phyloP scores from a whole-genome alignment of 2,888 invertebrate species.

The Lucinisca nassula region DNA sequence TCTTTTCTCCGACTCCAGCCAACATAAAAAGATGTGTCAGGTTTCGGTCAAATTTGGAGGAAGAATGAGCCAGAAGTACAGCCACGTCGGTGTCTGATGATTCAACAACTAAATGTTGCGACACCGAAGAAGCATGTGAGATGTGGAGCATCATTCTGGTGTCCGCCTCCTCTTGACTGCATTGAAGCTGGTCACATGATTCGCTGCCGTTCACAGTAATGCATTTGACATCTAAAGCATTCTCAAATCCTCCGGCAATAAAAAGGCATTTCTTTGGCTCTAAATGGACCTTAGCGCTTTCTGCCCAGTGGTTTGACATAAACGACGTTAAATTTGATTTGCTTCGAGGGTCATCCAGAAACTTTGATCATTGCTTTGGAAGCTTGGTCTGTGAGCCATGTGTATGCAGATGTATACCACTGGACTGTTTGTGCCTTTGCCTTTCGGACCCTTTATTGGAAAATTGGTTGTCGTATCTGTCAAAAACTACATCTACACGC shows the following conservation, averaged over 20 bases:
- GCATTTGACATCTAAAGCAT: background rate
- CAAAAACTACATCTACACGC: background rate
- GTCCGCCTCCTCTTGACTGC: background rate
- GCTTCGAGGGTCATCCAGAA: background rate
- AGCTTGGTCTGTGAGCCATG: background rate
- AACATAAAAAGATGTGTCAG: background rate
- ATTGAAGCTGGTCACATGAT: background rate
- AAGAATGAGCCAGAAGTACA: background rate
- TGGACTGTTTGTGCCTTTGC: background rate
- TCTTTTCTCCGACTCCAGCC: background rate
- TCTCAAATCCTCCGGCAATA: background rate
- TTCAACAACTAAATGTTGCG: background rate
- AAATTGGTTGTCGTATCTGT: background rate
- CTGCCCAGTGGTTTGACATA: background rate
- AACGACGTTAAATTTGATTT: background rate
- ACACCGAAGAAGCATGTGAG: background rate
- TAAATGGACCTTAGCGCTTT: background rate
- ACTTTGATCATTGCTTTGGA: background rate
- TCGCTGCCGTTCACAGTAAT: background rate
- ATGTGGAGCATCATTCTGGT: background rate
- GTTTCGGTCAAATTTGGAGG: background rate
- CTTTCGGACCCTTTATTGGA: background rate
- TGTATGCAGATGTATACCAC: background rate
- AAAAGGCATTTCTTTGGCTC: background rate
- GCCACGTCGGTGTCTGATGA: background rate